These are phyloP conservation scores for Falco biarmicus DNA, from an alignment of 2,797 vertebrate genomes.

Conservation along the genomic window DNA sequence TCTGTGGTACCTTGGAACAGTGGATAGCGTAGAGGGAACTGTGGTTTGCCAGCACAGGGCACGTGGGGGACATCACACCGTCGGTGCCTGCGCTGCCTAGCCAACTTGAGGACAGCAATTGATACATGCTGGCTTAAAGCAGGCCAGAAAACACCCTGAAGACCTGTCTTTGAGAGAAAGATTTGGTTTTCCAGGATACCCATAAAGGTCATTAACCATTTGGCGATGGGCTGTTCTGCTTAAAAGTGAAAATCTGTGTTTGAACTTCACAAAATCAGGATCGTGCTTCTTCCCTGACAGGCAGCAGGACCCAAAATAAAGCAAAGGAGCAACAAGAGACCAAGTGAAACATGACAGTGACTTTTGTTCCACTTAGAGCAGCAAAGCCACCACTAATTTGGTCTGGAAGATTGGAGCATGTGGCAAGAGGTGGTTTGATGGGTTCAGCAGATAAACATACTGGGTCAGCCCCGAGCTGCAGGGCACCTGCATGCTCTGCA, in stretches of 20 bases:
- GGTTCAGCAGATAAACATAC: not conserved
- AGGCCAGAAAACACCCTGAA: not conserved
- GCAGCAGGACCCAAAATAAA: slow-evolving; percentile 15
- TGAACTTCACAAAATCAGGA: not conserved
- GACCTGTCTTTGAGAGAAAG: not conserved
- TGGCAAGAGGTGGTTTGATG: not conserved
- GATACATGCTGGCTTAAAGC: not conserved
- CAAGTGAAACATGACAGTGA: not conserved
- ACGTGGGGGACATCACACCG: not conserved
- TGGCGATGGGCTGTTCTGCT: not conserved
- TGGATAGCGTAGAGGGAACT: not conserved
- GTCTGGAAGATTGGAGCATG: not conserved
- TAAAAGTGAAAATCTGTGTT: not conserved
- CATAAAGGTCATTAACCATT: not conserved
- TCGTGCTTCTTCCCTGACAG: not conserved
- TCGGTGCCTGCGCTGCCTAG: not conserved
- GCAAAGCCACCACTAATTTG: not conserved
- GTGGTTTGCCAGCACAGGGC: not conserved
- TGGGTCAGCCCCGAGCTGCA: not conserved
- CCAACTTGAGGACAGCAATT: not conserved
- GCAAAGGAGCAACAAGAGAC: not conserved
- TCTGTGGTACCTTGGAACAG: not conserved
- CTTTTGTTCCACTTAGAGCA: slow-evolving; percentile 38
- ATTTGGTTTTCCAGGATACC: not conserved
- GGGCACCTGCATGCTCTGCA: not conserved